Conservation (phyloP, 2,888 invertebrate species). For the Lordiphosa andalusiaca region DNA sequence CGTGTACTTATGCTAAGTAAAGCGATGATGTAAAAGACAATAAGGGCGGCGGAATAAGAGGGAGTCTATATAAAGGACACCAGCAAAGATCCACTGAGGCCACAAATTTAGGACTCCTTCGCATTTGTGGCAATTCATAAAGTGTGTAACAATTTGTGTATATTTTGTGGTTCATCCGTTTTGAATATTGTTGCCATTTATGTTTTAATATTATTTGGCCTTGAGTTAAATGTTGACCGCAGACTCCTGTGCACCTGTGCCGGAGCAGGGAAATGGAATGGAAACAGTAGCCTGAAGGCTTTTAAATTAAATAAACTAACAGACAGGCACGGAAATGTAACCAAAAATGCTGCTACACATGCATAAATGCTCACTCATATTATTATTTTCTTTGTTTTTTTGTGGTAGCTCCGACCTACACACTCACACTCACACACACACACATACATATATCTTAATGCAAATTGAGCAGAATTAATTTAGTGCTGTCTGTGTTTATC, state of each 20-base stretch:
- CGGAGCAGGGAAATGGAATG: constrained; percentile 12
- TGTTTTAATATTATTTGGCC: constrained; percentile 49
- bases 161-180: constrained; percentile 48
- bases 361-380: constrained; percentile 11
- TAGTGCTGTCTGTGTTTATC: constrained; percentile 72
- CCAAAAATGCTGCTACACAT: constrained; percentile 49
- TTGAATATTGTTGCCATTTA: constrained; percentile 49
- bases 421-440: constrained; percentile 4
- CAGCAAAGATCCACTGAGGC: constrained; percentile 52
- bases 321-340: constrained; percentile 51
- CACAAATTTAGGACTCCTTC: constrained; percentile 43
- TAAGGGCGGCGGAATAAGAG: constrained; percentile 33
- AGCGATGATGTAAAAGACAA: constrained; percentile 75
- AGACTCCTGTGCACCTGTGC: too few relatives aligned
- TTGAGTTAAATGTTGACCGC: constrained; percentile 13
- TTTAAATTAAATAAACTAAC: constrained; percentile 69
- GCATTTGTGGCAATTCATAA: constrained; percentile 56
- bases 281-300: constrained; percentile 39
- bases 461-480: constrained; percentile 77
- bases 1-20: constrained; percentile 70
- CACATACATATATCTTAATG: constrained; percentile 60
- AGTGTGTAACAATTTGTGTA: constrained; percentile 63
- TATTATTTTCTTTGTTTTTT: background rate
- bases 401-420: constrained; percentile 5
- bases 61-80: constrained; percentile 6